Evolutionary conservation across 2,797 vertebrate species (phyloP), one percentile per base, ranked within the genome.

Genomic region (Vespertilio murinus): DNA sequence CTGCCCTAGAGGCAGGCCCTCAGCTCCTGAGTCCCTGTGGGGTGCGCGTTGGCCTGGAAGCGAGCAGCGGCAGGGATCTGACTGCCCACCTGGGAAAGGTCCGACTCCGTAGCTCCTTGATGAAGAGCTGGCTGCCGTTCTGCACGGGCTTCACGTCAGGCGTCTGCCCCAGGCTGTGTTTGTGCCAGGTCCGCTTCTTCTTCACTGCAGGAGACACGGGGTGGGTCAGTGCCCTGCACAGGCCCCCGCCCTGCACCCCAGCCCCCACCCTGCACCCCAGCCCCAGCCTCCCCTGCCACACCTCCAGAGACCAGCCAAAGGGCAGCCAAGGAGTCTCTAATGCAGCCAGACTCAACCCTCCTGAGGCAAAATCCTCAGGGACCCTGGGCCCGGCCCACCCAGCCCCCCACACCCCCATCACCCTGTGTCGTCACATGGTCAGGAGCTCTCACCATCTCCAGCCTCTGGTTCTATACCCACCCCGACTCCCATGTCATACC

Each of bases 181-280:
- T 99, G 97, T 98, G 99, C 99, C 99, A 99, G 97, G 99, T 99
- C 97, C 99, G 99, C 98, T 99, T 99, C 99, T 99, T 99, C 98
- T 99, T 99, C 98, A 99, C 99, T 99, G 96, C 54, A 90, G 86
- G 88, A 23, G 2, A 65, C 12, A 65, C 3, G 3, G 28, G 38
- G 20, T 33, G 61, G 61, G 80, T 82, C 45, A 38, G 45, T 23
- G 28, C 14, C 14, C 14, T 17, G 7, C 38, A 42, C n/a, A 22
- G 17, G 14, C 40, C n/a, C 35, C 40, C 49, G 7, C 22, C 84
- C n/a, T 20, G 14, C 30, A 11, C 16, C 13, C 52, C 11, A n/a
- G 14, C 40, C n/a, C 35, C 40, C 49, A 5, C 22, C 84, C n/a
- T 20, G 14, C 30, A 11, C 16, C 13, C 52, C 11, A n/a, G n/a